phyloP scores from a whole-genome alignment of 2,113 vertebrate genomes.

The Leiothrix lutea region DNA sequence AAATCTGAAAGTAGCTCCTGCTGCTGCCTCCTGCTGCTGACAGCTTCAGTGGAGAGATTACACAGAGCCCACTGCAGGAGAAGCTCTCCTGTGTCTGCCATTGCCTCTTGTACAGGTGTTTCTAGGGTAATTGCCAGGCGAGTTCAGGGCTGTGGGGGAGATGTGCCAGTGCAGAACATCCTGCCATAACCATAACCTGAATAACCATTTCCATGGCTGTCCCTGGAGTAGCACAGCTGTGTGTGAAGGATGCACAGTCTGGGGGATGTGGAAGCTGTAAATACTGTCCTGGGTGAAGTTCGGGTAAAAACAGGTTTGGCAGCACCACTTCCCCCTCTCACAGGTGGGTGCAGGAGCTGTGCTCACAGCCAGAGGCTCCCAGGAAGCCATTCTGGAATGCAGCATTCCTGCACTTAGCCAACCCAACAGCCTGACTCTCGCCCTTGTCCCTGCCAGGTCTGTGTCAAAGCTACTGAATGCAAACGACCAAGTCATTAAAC shows the following conservation, averaged over 20 bases:
- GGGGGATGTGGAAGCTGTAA: neutral
- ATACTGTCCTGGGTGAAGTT: neutral
- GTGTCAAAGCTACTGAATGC: neutral
- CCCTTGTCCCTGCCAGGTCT: neutral
- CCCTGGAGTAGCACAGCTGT: neutral
- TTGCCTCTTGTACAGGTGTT: neutral
- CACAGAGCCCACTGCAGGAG: neutral
- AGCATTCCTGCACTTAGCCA: neutral
- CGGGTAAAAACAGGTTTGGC: neutral
- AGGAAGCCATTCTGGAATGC: neutral
- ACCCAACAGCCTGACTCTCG: neutral
- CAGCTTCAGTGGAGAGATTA: neutral
- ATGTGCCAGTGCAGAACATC: neutral
- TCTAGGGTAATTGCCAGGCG: neutral
- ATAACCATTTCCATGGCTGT: neutral
- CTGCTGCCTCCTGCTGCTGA: neutral
- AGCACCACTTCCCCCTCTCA: neutral
- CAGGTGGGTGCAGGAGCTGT: fast-evolving
- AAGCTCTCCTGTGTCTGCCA: neutral
- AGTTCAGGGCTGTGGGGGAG: neutral
- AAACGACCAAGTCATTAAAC: conserved; percentile 23
- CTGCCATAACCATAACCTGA: neutral
- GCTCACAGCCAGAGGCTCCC: neutral
- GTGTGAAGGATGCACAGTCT: neutral
- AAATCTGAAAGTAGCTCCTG: neutral